Evolutionary conservation across 2,888 invertebrate genomes (phyloP).

Genomic region (Andrena bicolor): DNA sequence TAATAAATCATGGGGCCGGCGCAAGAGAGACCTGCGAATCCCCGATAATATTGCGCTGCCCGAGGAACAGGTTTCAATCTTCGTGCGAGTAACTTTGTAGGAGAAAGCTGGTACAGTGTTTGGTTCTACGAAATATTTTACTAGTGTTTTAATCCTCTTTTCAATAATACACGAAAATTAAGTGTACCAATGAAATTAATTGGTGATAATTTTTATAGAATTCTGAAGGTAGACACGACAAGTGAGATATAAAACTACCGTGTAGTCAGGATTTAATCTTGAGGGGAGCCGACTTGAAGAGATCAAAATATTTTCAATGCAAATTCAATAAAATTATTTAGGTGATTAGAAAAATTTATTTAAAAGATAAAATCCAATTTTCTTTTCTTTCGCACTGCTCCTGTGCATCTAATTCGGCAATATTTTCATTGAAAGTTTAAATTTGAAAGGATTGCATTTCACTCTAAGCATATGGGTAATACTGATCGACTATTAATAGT

Average conservation of each 20-base stretch:
- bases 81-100: background rate
- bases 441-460: too few relatives aligned
- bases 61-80: conserved; percentile 22
- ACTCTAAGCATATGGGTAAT: too few relatives aligned
- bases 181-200: background rate
- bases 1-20: conserved; percentile 57
- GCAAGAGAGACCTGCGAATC: conserved; percentile 14
- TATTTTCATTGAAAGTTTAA: too few relatives aligned
- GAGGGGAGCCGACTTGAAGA: background rate
- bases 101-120: background rate
- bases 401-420: too few relatives aligned
- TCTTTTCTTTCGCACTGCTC: too few relatives aligned
- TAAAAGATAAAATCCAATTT: too few relatives aligned
- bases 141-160: background rate
- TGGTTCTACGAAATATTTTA: background rate
- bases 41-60: conserved; percentile 18
- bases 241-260: background rate
- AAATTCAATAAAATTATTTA: too few relatives aligned
- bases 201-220: background rate
- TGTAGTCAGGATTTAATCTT: too few relatives aligned
- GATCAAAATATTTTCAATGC: too few relatives aligned
- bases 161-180: background rate
- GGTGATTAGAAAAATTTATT: too few relatives aligned
- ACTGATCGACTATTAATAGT: too few relatives aligned
- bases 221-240: background rate